Conservation (phyloP, 2,797 vertebrate genomes). For the Platalea minor region DNA sequence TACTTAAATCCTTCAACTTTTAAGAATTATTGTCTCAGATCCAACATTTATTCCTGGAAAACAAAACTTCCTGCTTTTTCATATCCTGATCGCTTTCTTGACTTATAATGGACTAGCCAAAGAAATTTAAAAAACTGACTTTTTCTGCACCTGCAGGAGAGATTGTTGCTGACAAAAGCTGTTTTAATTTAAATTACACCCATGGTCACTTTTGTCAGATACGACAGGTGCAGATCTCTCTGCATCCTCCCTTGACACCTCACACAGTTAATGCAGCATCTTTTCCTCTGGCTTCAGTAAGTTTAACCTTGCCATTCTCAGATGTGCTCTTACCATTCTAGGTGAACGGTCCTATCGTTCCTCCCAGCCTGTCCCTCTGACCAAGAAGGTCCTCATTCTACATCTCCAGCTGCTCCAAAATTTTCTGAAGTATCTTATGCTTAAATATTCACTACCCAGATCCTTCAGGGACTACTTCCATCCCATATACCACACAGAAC, state of each 20-base stretch:
- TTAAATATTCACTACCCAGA: background rate
- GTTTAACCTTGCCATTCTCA: background rate
- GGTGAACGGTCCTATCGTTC: background rate
- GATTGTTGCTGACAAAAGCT: background rate
- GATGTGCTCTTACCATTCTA: background rate
- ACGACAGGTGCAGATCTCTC: background rate
- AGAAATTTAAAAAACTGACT: background rate
- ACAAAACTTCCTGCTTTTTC: background rate
- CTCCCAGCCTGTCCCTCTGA: background rate
- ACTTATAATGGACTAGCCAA: background rate
- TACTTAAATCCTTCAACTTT: background rate
- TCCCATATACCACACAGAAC: background rate
- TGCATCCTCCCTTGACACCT: background rate
- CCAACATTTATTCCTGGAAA: background rate
- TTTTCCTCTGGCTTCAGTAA: background rate
- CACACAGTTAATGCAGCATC: background rate
- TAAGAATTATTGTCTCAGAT: background rate
- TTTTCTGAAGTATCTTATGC: background rate
- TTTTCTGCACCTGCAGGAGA: background rate
- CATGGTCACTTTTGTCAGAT: background rate
- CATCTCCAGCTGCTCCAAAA: background rate
- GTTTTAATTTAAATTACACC: background rate
- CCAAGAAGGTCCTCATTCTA: background rate
- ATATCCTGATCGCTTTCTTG: background rate
- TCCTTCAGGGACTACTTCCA: background rate